Evolutionary conservation across 2,888 invertebrate species (phyloP).

Genomic region (Phortica magna): DNA sequence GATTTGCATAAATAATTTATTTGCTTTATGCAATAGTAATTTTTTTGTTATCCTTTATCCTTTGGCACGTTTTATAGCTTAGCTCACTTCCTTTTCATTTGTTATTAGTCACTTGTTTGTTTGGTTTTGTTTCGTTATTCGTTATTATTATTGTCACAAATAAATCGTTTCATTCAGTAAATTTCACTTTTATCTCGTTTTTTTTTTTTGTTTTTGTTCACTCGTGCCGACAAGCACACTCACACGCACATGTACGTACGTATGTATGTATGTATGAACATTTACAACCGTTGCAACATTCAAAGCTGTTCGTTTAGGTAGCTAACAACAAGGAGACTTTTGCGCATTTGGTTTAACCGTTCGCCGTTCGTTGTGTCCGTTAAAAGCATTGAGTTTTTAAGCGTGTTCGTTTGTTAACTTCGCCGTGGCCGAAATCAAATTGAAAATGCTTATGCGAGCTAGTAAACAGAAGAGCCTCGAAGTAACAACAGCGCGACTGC

Average conservation of each 20-base stretch:
- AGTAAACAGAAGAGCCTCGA: constrained; percentile 37
- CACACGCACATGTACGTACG: not conserved
- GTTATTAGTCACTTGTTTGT: not conserved
- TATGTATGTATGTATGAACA: not conserved
- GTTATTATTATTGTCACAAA: constrained; percentile 52
- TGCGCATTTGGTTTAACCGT: not conserved
- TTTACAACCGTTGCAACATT: not conserved
- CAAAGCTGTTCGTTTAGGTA: not conserved
- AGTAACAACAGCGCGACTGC: not conserved
- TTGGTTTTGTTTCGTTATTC: not conserved
- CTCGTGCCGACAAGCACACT: constrained; percentile 44
- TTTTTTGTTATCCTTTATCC: not conserved
- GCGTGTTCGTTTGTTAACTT: constrained; percentile 74
- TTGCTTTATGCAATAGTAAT: constrained; percentile 45
- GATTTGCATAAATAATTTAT: constrained; percentile 41
- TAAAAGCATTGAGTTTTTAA: constrained; percentile 50
- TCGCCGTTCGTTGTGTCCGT: constrained; percentile 68
- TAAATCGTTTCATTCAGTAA: constrained; percentile 63
- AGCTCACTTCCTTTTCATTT: constrained; percentile 48
- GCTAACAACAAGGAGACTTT: not conserved
- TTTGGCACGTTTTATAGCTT: not conserved
- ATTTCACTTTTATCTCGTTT: constrained; percentile 68
- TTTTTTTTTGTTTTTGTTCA: constrained; percentile 6
- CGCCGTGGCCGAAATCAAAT: constrained; percentile 62
- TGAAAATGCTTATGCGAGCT: constrained; percentile 60